Evolutionary conservation across 2,888 invertebrate genomes (phyloP), one percentile per base, ranked within the genome.

Genomic region (Netelia inedita): DNA sequence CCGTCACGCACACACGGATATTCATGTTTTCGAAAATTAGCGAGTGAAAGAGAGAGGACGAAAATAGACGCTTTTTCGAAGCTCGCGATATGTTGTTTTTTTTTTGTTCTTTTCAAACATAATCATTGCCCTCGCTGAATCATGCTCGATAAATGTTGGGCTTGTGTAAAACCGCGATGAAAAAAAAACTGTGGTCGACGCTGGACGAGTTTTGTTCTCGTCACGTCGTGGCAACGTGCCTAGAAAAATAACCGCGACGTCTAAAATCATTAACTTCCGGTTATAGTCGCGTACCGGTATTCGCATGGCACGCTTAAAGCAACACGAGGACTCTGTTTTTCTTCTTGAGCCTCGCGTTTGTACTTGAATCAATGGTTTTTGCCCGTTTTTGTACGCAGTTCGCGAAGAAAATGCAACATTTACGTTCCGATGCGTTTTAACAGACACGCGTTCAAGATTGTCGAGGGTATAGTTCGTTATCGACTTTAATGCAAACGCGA

Each of bases 91-190:
- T 16, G 55, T 43, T 43, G 19, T 61, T 61, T 14, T 46, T 46
- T 46, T 46, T 1, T 14, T 46, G 10, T 46, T 28, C 46, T 35
- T 46, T 61, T 61, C 5, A 35, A 16, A 19, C 23, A 28, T 66
- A 53, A 75, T 23, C 66, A 55, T 68, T 76, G 10, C 43, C 59
- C 57, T 28, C 59, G 68, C 76, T 68, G 76, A 76, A 68, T 68
- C 76, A 59, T 76, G 43, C 5, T 59, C 19, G 41, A 53, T 28
- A 21, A 14, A 63, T 50, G 3, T 43, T 21, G 41, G 46, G 41
- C 21, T n/a, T 6, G n/a, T 14, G 46, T 35, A 16, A 63, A 63
- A 35, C 16, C 50, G 53, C 28, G 16, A 53, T 21, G 74, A 63
- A 43, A 43, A 43, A 35, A 35, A 35, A 3, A 35, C 5, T 28